Conservation (phyloP, 2,113 vertebrate genomes). For the Alaudala cheleensis region DNA sequence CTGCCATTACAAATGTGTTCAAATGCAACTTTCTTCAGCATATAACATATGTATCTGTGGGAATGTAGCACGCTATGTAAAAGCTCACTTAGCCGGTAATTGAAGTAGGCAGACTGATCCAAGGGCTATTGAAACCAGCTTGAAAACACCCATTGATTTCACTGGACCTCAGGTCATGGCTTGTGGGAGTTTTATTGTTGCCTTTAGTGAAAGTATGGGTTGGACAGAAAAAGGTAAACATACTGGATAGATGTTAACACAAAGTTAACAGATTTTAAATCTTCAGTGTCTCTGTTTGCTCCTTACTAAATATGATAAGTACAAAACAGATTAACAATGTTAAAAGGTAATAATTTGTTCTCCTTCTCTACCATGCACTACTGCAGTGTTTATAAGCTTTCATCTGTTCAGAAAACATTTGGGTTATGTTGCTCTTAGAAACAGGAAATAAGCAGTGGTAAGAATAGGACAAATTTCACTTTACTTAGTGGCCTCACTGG, state of each 20-base stretch:
- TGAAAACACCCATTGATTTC: conserved; percentile 59
- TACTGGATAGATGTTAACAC: background rate
- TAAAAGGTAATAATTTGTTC: background rate
- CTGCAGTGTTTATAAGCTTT: background rate
- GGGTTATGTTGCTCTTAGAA: background rate
- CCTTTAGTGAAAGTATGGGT: background rate
- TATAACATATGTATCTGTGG: conserved; percentile 29
- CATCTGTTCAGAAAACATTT: background rate
- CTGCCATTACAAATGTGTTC: background rate
- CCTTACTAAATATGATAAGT: background rate
- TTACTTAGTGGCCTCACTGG: background rate
- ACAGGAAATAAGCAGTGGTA: background rate
- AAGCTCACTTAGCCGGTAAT: background rate
- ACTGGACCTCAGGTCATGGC: conserved; percentile 30
- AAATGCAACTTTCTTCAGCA: background rate
- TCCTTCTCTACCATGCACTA: background rate
- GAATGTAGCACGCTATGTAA: background rate
- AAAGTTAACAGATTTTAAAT: conserved; percentile 25
- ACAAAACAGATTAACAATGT: background rate
- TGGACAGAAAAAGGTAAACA: conserved; percentile 31
- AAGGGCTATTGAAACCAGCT: conserved; percentile 33
- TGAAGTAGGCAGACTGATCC: conserved; percentile 35
- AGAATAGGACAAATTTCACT: background rate
- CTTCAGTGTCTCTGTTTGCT: background rate
- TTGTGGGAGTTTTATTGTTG: conserved; percentile 39